These are phyloP conservation scores for Heliothis subflexa DNA, from an alignment of 1,140 invertebrate genomes.

Conservation along the genomic window DNA sequence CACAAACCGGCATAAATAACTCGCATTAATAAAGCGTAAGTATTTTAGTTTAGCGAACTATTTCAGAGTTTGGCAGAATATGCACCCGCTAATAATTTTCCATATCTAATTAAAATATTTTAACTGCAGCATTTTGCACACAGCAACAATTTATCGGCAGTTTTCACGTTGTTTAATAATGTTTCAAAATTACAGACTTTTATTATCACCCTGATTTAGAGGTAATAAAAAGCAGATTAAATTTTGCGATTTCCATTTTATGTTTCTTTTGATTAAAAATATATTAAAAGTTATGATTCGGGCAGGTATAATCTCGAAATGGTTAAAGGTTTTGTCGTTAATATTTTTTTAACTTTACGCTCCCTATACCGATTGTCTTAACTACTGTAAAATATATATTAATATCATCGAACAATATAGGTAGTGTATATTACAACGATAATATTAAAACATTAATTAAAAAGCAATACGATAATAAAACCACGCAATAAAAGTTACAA, in stretches of 20 bases:
- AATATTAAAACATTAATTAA: not conserved
- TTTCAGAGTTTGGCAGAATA: too few species aligned
- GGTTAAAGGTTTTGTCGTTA: conserved; percentile 10
- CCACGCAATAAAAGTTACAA: not conserved
- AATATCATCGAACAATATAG: too few species aligned
- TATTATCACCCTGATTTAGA: conserved; percentile 33
- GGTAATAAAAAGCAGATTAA: conserved; percentile 17
- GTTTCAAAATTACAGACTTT: conserved; percentile 35
- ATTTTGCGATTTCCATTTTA: conserved; percentile 31
- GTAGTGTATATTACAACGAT: too few species aligned
- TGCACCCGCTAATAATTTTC: too few species aligned
- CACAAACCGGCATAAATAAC: too few species aligned
- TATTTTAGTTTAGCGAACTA: too few species aligned
- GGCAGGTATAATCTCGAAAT: not conserved
- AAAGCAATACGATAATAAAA: not conserved
- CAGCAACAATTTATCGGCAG: not conserved
- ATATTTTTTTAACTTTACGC: too few species aligned
- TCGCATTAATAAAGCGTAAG: too few species aligned
- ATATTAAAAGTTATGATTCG: conserved; percentile 4
- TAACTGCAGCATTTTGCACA: conserved; percentile 5
- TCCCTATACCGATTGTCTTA: not conserved
- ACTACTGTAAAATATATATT: not conserved
- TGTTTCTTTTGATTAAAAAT: conserved; percentile 37
- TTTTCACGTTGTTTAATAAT: conserved; percentile 21
- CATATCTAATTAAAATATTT: not conserved